Evolutionary conservation across 2,113 vertebrate species (phyloP).

Genomic region (Ailuropoda melanoleuca): DNA sequence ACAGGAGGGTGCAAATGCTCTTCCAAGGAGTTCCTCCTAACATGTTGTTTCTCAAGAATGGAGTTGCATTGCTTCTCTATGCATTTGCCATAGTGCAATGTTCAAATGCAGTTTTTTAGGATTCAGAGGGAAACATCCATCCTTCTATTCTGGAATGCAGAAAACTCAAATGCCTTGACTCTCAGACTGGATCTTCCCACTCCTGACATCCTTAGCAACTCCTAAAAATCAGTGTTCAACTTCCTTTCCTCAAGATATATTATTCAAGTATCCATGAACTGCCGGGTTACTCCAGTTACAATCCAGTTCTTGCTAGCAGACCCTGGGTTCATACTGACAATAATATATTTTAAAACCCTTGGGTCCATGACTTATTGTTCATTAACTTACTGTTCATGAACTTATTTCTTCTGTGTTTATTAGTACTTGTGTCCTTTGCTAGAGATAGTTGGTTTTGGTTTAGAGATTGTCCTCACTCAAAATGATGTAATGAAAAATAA

Average conservation of each 20-base stretch:
- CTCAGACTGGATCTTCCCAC: neutral
- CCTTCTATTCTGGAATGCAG: neutral
- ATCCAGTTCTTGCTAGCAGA: neutral
- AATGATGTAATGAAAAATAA: neutral
- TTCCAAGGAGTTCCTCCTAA: neutral
- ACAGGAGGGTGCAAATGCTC: neutral
- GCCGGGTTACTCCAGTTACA: neutral
- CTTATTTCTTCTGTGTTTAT: neutral
- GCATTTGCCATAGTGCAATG: neutral
- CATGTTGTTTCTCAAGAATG: neutral
- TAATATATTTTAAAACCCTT: neutral
- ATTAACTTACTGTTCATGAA: neutral
- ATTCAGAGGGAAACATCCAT: neutral
- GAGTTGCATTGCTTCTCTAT: neutral
- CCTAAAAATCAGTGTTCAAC: neutral
- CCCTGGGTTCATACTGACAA: neutral
- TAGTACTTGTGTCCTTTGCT: neutral
- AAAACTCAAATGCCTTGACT: neutral
- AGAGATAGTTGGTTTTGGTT: neutral
- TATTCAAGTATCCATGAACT: neutral
- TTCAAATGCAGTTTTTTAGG: neutral
- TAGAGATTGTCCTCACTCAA: neutral
- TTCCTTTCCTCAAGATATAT: neutral
- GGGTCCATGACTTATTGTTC: neutral
- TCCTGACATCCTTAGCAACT: neutral